Evolutionary conservation across 2,797 vertebrate species (phyloP), one percentile per base, ranked within the genome.

Genomic region (Acridotheres tristis): DNA sequence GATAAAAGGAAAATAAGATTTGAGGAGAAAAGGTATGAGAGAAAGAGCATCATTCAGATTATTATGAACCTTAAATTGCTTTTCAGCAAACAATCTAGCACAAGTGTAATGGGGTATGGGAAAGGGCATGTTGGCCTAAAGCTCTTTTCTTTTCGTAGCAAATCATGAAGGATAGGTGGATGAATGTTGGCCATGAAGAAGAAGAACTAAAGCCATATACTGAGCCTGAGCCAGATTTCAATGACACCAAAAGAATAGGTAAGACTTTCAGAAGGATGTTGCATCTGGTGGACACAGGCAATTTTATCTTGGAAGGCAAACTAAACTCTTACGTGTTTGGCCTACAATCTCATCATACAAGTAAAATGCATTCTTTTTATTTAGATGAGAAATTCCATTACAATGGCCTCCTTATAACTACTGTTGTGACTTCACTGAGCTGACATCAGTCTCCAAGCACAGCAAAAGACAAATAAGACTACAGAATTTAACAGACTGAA

Each of bases 101-200:
- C 7, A 43, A 38, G 38, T 63, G 36, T 71, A 38, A 73, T 71
- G 2, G 1, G 12, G 6, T 69, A 48, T 61, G 79, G 32, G 71
- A 71, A 32, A 53, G 26, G 25, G 48, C 40, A 71, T 25, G 54
- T 88, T 93, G 76, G 51, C 71, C 71, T 84, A 82, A 85, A 76
- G 45, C 26, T 82, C 3, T 8, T 57, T 95, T 94, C 67, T 72
- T 96, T 97, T 85, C 74, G 73, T 92, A 99, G 99, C 99, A 99
- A 99, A 99, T 99, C 95, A 99, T 99, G 99, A 99, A 99, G 98
- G 99, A 99, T 98, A 98, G 99, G 72, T 99, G 99, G 99, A 99
- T 99, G 99, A 99, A 99, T 93, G 99, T 99, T 93, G 99, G 99
- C 96, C 99, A 99, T 2, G 99, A 99, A 74, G 99, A 99, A 77